phyloP scores from a whole-genome alignment of 1,140 invertebrate genomes.

The Eueides isabella region DNA sequence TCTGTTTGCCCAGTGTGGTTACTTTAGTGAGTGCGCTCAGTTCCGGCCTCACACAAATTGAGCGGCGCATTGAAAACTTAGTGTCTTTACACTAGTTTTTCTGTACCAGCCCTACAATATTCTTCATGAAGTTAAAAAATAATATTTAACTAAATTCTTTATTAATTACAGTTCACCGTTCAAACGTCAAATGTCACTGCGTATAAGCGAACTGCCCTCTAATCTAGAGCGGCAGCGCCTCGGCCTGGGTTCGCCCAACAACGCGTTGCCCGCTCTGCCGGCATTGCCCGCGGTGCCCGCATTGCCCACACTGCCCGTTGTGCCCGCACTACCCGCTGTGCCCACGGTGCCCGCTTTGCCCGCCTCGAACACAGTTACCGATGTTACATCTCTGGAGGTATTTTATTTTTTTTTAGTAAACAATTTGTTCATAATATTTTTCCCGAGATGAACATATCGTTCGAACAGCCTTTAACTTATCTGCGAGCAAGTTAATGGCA shows the following conservation, averaged over 20 bases:
- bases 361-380: constrained; percentile 54
- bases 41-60: no score
- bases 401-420: background rate
- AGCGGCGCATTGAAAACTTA: no score
- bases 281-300: constrained; percentile 69
- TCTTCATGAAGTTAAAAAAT: background rate
- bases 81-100: no score
- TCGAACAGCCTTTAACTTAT: no score
- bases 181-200: constrained; percentile 96
- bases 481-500: no score
- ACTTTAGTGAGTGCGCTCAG: no score
- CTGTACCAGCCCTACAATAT: no score
- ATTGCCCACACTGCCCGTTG: constrained; percentile 53
- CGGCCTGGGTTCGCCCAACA: constrained; percentile 78
- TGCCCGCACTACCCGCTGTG: constrained; percentile 35
- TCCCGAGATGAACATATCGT: no score
- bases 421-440: no score
- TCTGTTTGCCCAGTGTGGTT: no score
- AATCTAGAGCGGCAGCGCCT: constrained; percentile 92
- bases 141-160: background rate
- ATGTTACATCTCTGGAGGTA: constrained; percentile 47
- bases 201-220: constrained; percentile 96
- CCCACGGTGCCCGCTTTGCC: constrained; percentile 35
- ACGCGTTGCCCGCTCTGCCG: constrained; percentile 68
- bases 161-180: constrained; percentile 89